Evolutionary conservation across 2,113 vertebrate genomes (phyloP).

Genomic region (Pseudopipra pipra): DNA sequence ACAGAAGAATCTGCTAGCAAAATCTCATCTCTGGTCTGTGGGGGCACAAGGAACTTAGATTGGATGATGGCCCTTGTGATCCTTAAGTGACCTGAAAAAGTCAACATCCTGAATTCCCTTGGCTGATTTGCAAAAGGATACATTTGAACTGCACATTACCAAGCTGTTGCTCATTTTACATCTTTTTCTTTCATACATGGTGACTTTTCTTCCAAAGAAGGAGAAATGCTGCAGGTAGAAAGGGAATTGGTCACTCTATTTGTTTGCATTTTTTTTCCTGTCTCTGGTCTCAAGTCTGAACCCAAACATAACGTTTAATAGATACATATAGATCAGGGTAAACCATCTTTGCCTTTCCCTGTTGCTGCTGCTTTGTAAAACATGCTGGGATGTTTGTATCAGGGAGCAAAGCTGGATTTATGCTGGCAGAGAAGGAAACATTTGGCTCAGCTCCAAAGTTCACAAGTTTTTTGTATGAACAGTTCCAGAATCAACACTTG

Average conservation of each 20-base stretch:
- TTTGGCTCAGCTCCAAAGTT: constrained; percentile 34
- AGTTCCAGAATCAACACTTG: constrained; percentile 59
- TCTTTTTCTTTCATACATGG: neutral
- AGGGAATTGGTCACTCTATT: neutral
- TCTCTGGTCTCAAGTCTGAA: neutral
- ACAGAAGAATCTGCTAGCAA: neutral
- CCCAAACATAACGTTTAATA: neutral
- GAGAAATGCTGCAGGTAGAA: neutral
- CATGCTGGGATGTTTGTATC: neutral
- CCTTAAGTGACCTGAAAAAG: neutral
- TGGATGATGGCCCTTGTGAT: neutral
- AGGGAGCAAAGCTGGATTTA: constrained; percentile 36
- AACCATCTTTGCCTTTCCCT: neutral
- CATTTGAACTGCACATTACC: neutral
- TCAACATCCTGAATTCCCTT: neutral
- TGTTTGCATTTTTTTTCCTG: neutral
- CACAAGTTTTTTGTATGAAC: constrained; percentile 32
- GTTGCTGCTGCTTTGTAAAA: neutral
- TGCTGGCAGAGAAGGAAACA: constrained; percentile 16
- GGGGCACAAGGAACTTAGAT: neutral
- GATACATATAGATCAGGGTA: neutral
- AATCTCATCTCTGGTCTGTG: neutral
- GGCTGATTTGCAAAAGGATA: neutral
- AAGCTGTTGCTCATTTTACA: constrained; percentile 6
- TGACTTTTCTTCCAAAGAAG: neutral